Percentiles rank a stretch among this genome's conserved stretches.
Conservation (phyloP, 1,140 invertebrate species). For the Holcopasites calliopsidis region DNA sequence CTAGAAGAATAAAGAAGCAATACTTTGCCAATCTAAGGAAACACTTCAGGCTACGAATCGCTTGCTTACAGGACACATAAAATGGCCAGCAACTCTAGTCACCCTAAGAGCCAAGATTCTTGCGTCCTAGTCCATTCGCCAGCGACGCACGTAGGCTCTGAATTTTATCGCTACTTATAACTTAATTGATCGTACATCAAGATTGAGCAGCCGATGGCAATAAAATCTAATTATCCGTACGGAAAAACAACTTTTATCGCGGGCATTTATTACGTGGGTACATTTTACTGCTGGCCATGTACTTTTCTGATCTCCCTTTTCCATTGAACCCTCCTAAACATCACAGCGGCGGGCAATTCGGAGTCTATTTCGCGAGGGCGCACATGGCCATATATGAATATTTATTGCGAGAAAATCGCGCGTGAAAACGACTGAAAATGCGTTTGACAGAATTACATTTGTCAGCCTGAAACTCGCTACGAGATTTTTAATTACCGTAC, state of each 20-base stretch:
- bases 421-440: conserved; percentile 43
- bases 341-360: too few relatives aligned
- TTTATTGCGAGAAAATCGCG: conserved; percentile 61
- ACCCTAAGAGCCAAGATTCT: too few relatives aligned
- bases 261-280: neutral
- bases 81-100: too few relatives aligned
- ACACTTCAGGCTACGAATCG: too few relatives aligned
- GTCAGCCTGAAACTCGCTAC: conserved; percentile 49
- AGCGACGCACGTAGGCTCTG: too few relatives aligned
- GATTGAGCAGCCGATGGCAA: neutral
- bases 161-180: neutral
- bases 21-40: too few relatives aligned
- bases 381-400: neutral
- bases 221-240: neutral
- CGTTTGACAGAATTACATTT: conserved; percentile 55
- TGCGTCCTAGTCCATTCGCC: too few relatives aligned
- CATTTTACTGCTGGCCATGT: neutral
- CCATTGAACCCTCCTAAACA: too few relatives aligned
- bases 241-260: neutral
- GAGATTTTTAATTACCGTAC: conserved; percentile 65
- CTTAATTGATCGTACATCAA: neutral
- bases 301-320: neutral
- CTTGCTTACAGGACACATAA: too few relatives aligned
- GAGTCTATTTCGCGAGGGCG: neutral
- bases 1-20: too few relatives aligned